Base-by-base conservation (phyloP, 2,113 vertebrate genomes). In the Stegastes partitus region DNA sequence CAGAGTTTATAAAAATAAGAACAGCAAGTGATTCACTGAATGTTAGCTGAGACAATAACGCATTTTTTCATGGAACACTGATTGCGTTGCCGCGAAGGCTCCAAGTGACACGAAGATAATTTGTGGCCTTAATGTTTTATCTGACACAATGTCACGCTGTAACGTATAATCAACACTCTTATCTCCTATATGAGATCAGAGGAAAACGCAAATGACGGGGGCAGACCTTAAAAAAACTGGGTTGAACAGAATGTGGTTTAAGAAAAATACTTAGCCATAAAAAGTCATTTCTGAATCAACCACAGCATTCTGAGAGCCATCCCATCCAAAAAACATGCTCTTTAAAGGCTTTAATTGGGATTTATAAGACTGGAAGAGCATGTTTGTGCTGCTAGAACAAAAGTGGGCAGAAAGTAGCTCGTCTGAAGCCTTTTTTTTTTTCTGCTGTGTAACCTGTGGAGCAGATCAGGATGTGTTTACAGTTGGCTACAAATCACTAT, bases 81-180 rank as follows among this genome's bases (percentile, higher is more conserved):
- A 70, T 45, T 77, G 34, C 44, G 39, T 51, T 42, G 2, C 18
- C 47, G 3, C 3, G 64, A 76, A 26, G 49, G n/a, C 19, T 25
- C n/a, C 4, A 45, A 68, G 53, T 31, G 25, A 45, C 6, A 0
- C 49, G 6, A 12, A 39, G 66, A 75, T 54, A 70, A 61, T 61
- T 3, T 5, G 21, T 61, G 68, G 21, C 61, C 76, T 75, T 64
- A 59, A 39, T 9, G 34, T 83, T 80, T 78, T 61, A 89, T 88
- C 74, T 37, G 34, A 47, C 15, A 34, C 31, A 64, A 79, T n/a
- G 55, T 53, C 18, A 54, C 22, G 28, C 37, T 7, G 3, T 47
- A 15, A 54, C 45, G n/a, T 42, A 57, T 55, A 25, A 44, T 19
- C 9, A 49, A 56, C 44, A 23, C 7, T 21, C 15, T 74, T 59